A percentile compares a stretch with the other conserved stretches of the same genome.
phyloP scores from a whole-genome alignment of 2,888 invertebrate genomes.

The Prosapia bicincta region DNA sequence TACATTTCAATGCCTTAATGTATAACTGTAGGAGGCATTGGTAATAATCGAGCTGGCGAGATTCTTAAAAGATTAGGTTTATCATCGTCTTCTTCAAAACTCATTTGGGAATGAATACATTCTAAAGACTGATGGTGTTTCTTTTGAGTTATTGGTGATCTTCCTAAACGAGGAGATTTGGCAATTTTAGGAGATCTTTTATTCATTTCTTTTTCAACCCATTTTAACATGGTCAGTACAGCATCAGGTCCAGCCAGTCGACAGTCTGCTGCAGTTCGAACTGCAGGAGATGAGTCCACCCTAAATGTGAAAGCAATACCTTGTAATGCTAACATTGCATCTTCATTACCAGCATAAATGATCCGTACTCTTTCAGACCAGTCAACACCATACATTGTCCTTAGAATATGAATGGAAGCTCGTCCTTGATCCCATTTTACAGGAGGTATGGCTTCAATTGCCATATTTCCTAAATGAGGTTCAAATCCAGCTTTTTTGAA shows the following conservation, averaged over 20 bases:
- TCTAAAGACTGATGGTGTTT: constrained; percentile 33
- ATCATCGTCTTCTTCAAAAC: constrained; percentile 41
- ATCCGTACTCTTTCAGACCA: constrained; percentile 48
- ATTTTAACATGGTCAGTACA: constrained; percentile 46
- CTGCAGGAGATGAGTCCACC: constrained; percentile 45
- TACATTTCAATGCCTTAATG: constrained; percentile 9
- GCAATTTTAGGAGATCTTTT: constrained; percentile 38
- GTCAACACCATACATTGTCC: constrained; percentile 48
- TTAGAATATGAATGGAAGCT: constrained; percentile 47
- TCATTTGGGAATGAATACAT: constrained; percentile 42
- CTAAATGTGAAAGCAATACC: constrained; percentile 48
- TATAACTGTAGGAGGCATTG: not conserved
- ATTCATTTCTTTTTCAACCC: constrained; percentile 45
- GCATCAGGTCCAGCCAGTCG: constrained; percentile 46
- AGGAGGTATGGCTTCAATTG: constrained; percentile 47
- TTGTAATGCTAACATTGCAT: constrained; percentile 46
- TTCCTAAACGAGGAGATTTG: constrained; percentile 35
- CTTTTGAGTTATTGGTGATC: constrained; percentile 38
- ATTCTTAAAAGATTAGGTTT: constrained; percentile 19
- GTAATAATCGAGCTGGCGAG: constrained; percentile 9
- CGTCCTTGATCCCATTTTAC: constrained; percentile 48
- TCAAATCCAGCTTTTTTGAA: constrained; percentile 45
- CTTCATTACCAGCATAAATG: constrained; percentile 48
- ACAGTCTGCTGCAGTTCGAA: constrained; percentile 46
- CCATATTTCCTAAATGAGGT: constrained; percentile 45